Conservation (phyloP, 2,113 vertebrate genomes). For the Hoplias malabaricus region DNA sequence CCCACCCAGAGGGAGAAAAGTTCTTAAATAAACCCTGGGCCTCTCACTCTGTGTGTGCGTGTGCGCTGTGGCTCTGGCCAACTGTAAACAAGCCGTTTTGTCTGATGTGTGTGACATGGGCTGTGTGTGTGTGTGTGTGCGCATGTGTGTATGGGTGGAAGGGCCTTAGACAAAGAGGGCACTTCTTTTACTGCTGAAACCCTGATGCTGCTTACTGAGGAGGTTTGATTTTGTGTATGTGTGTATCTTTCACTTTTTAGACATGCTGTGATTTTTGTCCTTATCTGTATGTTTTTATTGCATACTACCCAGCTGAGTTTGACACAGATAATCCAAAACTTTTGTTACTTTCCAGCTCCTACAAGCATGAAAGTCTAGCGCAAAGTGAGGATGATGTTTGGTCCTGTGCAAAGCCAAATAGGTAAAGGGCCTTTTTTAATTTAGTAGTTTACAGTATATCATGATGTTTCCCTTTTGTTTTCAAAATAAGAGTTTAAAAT, state of each 20-base stretch:
- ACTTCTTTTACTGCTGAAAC: slow-evolving; percentile 73
- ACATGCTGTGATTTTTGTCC: too few species aligned
- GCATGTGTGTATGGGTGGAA: slow-evolving; percentile 67
- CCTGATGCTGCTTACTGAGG: slow-evolving; percentile 67
- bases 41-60: slow-evolving; percentile 36
- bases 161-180: slow-evolving; percentile 76
- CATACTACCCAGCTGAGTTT: not conserved
- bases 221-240: slow-evolving; percentile 52
- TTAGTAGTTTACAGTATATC: too few species aligned
- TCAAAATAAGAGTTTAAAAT: too few species aligned
- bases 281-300: too few species aligned
- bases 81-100: slow-evolving; percentile 81
- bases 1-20: slow-evolving; percentile 16
- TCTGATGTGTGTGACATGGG: slow-evolving; percentile 73
- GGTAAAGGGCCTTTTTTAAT: too few species aligned
- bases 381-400: slow-evolving; percentile 5
- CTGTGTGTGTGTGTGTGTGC: slow-evolving; percentile 72
- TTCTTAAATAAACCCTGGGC: slow-evolving; percentile 50
- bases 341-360: not conserved
- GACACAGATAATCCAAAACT: not conserved
- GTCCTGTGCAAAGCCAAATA: too few species aligned
- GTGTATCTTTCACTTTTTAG: too few species aligned
- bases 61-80: slow-evolving; percentile 63
- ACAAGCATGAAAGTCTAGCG: not conserved
- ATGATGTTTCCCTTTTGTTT: too few species aligned